A percentile compares a stretch with the other conserved stretches of the same genome.
Conservation (phyloP, 2,797 vertebrate species). For the Enteromius viviparus region DNA sequence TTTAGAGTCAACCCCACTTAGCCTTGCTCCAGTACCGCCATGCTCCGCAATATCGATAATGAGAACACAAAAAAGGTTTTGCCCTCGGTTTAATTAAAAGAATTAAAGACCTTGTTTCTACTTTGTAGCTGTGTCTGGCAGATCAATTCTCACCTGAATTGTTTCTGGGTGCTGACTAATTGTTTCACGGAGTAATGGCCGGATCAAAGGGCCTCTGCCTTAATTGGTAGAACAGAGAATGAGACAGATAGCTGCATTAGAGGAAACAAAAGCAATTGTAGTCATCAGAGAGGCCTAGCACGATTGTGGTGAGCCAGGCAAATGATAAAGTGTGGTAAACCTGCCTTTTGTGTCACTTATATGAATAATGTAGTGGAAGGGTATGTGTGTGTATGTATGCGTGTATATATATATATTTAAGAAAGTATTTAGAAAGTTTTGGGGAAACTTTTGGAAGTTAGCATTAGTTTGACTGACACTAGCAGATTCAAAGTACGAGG, state of each 20-base stretch:
- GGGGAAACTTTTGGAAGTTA: neutral
- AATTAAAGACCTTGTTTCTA: constrained; percentile 76
- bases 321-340: constrained; percentile 11
- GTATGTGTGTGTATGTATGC: neutral
- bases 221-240: constrained; percentile 65
- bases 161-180: constrained; percentile 71
- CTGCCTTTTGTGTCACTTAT: neutral
- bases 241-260: constrained; percentile 50
- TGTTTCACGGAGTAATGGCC: constrained; percentile 72
- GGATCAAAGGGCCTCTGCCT: constrained; percentile 71
- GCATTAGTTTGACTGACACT: neutral
- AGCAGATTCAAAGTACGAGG: neutral
- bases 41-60: constrained; percentile 50
- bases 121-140: constrained; percentile 53
- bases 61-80: constrained; percentile 56
- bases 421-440: neutral
- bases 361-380: neutral
- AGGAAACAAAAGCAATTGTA: constrained; percentile 50
- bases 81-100: constrained; percentile 75
- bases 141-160: constrained; percentile 77
- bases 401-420: neutral
- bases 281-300: constrained; percentile 23
- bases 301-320: constrained; percentile 1
- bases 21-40: constrained; percentile 29
- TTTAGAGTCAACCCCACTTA: constrained; percentile 50